phyloP scores from a whole-genome alignment of 2,888 invertebrate genomes.

The Alviniconcha strummeri region DNA sequence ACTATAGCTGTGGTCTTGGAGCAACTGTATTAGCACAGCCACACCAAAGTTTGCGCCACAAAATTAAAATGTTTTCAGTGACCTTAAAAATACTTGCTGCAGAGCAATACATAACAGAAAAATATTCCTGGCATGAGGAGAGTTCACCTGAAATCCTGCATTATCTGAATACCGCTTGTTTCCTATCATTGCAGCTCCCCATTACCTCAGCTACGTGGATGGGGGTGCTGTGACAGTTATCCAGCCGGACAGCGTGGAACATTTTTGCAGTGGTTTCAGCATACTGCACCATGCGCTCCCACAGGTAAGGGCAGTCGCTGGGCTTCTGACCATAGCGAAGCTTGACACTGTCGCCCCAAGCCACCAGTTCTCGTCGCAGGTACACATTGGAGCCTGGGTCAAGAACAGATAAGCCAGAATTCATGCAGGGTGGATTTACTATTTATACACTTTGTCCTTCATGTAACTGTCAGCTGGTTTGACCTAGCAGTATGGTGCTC shows the following conservation, averaged over 20 bases:
- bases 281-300: constrained; percentile 95
- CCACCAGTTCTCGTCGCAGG: constrained; percentile 91
- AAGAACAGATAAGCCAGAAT: too few relatives aligned
- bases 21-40: too few relatives aligned
- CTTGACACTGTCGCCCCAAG: constrained; percentile 98
- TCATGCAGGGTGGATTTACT: too few relatives aligned
- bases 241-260: constrained; percentile 96
- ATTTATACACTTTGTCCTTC: too few relatives aligned
- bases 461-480: too few relatives aligned
- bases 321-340: constrained; percentile 83
- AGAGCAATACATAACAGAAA: too few relatives aligned
- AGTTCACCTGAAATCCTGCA: too few relatives aligned
- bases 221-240: constrained; percentile 99
- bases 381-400: constrained; percentile 81
- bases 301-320: constrained; percentile 93
- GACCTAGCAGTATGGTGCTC: too few relatives aligned
- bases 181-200: too few relatives aligned
- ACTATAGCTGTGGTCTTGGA: too few relatives aligned
- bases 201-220: constrained; percentile 87
- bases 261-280: constrained; percentile 90
- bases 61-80: neutral
- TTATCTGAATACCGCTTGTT: too few relatives aligned
- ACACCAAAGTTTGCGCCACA: neutral
- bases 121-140: too few relatives aligned
- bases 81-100: neutral